Percentiles rank a stretch among this genome's conserved stretches.
These are phyloP conservation scores for Drosophila leontia DNA, from an alignment of 1,140 invertebrate genomes.

Conservation along the genomic window DNA sequence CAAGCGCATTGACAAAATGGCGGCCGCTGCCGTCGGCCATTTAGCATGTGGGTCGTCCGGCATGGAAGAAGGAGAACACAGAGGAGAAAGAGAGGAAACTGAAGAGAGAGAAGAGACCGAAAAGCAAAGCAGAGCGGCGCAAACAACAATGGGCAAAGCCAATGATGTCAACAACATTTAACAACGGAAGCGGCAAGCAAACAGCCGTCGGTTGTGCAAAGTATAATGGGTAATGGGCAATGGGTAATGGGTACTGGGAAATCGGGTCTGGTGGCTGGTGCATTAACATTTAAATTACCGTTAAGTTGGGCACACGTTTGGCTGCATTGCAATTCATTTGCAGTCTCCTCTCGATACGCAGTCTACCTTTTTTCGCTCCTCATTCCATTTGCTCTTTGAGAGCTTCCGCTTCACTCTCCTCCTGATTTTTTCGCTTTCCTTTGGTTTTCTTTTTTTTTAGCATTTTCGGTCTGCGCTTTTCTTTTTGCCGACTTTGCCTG, in stretches of 20 bases:
- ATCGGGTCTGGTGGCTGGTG: conserved; percentile 23
- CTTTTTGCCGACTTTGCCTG: conserved; percentile 43
- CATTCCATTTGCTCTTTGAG: conserved; percentile 44
- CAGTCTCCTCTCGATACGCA: conserved; percentile 49
- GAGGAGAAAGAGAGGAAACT: background rate
- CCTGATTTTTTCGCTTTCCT: background rate
- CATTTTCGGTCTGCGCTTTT: conserved; percentile 34
- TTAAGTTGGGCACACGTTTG: conserved; percentile 67
- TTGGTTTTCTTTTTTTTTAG: conserved; percentile 2
- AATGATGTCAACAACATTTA: conserved; percentile 70
- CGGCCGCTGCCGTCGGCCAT: conserved; percentile 43
- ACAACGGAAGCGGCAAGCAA: conserved; percentile 48
- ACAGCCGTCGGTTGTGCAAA: conserved; percentile 30
- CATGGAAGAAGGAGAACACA: background rate
- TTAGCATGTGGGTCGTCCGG: conserved; percentile 36
- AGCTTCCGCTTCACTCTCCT: conserved; percentile 1
- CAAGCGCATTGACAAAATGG: conserved; percentile 60
- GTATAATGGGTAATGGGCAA: conserved; percentile 6
- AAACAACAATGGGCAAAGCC: conserved; percentile 52
- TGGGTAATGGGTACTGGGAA: background rate
- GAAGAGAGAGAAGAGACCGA: background rate
- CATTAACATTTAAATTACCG: conserved; percentile 72
- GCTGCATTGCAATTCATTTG: conserved; percentile 68
- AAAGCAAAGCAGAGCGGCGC: conserved; percentile 11
- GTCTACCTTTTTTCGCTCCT: conserved; percentile 22